These are phyloP conservation scores for Drosophila eugracilis DNA, from an alignment of 1,140 invertebrate genomes.

Conservation along the genomic window DNA sequence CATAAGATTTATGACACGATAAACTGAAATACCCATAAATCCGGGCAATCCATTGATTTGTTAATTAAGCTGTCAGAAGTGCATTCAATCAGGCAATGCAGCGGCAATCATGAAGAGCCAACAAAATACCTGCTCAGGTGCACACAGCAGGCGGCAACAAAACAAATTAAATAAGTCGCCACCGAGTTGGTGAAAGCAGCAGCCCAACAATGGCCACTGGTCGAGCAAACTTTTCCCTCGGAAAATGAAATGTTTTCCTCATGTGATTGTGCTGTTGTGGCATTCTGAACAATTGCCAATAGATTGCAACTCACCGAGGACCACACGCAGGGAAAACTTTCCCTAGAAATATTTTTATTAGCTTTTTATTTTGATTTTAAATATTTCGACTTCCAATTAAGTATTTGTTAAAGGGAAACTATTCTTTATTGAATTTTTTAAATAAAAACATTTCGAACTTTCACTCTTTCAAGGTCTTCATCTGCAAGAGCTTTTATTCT, in stretches of 20 bases:
- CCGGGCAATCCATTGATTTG: slow-evolving; percentile 24
- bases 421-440: too few relatives aligned
- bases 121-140: slow-evolving; percentile 29
- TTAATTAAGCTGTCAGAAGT: slow-evolving; percentile 36
- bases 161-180: slow-evolving; percentile 54
- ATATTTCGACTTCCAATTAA: too few relatives aligned
- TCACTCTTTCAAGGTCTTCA: too few relatives aligned
- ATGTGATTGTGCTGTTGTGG: slow-evolving; percentile 40
- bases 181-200: slow-evolving; percentile 1
- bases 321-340: neutral
- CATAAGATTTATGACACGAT: slow-evolving; percentile 25
- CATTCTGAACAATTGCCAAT: slow-evolving; percentile 45
- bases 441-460: too few relatives aligned
- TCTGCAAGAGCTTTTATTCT: too few relatives aligned
- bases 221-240: slow-evolving; percentile 28
- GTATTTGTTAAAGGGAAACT: too few relatives aligned
- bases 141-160: slow-evolving; percentile 25
- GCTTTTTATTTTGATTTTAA: neutral
- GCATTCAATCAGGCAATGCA: slow-evolving; percentile 21
- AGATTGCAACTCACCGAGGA: slow-evolving; percentile 26
- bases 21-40: slow-evolving; percentile 20
- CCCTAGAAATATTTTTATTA: neutral
- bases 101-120: slow-evolving; percentile 28
- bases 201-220: slow-evolving; percentile 39
- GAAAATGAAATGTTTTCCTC: slow-evolving; percentile 27